Conservation (phyloP, 1,140 invertebrate species). For the Trissolcus basalis region DNA sequence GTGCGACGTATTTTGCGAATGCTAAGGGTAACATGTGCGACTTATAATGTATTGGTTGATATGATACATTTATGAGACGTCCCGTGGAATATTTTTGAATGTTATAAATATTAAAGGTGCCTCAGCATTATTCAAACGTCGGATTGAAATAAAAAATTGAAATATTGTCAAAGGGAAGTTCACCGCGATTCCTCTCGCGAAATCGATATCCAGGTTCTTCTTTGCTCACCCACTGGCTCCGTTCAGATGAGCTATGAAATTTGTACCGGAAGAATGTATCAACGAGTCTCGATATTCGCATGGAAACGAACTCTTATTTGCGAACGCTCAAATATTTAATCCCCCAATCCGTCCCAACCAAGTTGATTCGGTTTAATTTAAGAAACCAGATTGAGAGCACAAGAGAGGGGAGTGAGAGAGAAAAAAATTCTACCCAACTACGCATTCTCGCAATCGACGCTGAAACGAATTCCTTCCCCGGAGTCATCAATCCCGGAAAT, state of each 20-base stretch:
- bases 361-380: not conserved
- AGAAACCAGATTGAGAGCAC: too few relatives aligned
- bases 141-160: conserved; percentile 35
- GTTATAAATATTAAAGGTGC: conserved; percentile 31
- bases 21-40: conserved; percentile 14
- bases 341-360: not conserved
- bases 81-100: conserved; percentile 37
- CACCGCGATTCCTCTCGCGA: conserved; percentile 7
- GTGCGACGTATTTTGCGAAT: conserved; percentile 19
- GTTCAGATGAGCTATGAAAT: conserved; percentile 19
- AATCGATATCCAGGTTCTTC: conserved; percentile 8
- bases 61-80: conserved; percentile 38
- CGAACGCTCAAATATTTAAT: too few relatives aligned
- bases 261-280: conserved; percentile 13
- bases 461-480: conserved; percentile 4
- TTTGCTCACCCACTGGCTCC: not conserved
- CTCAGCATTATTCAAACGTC: conserved; percentile 29
- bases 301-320: too few relatives aligned
- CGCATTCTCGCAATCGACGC: not conserved
- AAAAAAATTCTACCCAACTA: not conserved
- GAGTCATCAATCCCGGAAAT: conserved; percentile 30
- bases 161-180: conserved; percentile 22
- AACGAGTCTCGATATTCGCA: too few relatives aligned
- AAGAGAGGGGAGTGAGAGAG: too few relatives aligned
- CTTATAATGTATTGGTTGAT: conserved; percentile 29